Evolutionary conservation across 2,797 vertebrate genomes (phyloP).

Genomic region (Pteronotus mesoamericanus): DNA sequence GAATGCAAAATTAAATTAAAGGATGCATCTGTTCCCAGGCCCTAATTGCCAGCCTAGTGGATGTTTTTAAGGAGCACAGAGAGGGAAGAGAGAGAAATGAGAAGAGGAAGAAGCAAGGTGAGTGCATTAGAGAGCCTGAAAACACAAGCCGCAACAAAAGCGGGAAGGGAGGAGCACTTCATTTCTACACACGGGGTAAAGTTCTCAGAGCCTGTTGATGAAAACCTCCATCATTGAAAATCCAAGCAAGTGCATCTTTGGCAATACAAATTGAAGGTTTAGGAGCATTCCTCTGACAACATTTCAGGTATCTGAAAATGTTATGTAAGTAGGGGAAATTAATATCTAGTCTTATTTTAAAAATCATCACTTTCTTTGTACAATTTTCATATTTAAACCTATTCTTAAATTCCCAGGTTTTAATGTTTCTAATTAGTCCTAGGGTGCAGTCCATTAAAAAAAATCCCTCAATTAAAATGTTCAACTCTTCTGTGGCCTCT

Average conservation of each 20-base stretch:
- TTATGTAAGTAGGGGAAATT: background rate
- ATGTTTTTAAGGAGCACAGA: slow-evolving; percentile 39
- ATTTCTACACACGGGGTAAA: background rate
- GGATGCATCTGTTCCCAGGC: slow-evolving; percentile 44
- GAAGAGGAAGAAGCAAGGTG: background rate
- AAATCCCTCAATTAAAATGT: slow-evolving; percentile 1
- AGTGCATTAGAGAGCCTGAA: background rate
- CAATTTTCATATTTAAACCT: background rate
- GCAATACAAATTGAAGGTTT: background rate
- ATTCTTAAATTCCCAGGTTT: slow-evolving; percentile 20
- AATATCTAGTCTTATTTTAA: background rate
- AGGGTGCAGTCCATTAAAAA: background rate
- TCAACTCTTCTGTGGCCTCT: background rate
- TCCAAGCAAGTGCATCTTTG: background rate
- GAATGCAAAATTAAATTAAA: slow-evolving; percentile 70
- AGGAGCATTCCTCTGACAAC: background rate
- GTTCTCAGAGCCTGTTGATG: background rate
- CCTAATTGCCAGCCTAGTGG: slow-evolving; percentile 58
- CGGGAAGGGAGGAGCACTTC: background rate
- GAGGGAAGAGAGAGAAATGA: background rate
- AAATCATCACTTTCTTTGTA: background rate
- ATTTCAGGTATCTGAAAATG: background rate
- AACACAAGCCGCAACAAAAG: background rate
- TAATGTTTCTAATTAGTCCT: background rate
- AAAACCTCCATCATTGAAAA: background rate